A percentile compares a stretch with the other conserved stretches of the same genome.
phyloP scores from a whole-genome alignment of 2,113 vertebrate genomes.

The Nothocercus julius region DNA sequence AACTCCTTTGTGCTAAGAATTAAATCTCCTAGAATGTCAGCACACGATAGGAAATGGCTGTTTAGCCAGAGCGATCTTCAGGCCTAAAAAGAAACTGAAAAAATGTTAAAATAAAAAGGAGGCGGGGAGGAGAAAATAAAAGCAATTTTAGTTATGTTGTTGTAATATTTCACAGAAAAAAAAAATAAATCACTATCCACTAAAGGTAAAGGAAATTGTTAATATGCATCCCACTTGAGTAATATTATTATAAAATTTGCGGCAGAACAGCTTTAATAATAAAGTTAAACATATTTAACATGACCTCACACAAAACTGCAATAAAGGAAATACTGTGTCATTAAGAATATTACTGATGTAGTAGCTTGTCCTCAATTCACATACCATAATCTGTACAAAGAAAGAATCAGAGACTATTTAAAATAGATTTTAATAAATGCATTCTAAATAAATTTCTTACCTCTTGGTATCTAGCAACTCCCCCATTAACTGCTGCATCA shows the following conservation, averaged over 20 bases:
- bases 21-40: neutral
- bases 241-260: neutral
- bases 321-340: neutral
- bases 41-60: neutral
- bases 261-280: neutral
- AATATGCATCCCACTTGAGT: neutral
- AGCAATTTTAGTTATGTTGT: neutral
- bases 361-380: neutral
- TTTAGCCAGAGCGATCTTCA: neutral
- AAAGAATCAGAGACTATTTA: neutral
- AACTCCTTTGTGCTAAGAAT: neutral
- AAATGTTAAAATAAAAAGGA: neutral
- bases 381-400: neutral
- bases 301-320: neutral
- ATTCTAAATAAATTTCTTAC: slow-evolving; percentile 71
- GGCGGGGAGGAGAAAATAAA: neutral
- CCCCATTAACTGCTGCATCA: slow-evolving; percentile 97
- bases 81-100: neutral
- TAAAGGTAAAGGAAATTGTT: neutral
- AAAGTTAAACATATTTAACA: neutral
- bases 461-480: slow-evolving; percentile 97
- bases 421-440: neutral
- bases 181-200: neutral
- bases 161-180: neutral
- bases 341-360: neutral